Evolutionary conservation across 1,140 invertebrate genomes (phyloP).

Genomic region (Diuraphis noxia): DNA sequence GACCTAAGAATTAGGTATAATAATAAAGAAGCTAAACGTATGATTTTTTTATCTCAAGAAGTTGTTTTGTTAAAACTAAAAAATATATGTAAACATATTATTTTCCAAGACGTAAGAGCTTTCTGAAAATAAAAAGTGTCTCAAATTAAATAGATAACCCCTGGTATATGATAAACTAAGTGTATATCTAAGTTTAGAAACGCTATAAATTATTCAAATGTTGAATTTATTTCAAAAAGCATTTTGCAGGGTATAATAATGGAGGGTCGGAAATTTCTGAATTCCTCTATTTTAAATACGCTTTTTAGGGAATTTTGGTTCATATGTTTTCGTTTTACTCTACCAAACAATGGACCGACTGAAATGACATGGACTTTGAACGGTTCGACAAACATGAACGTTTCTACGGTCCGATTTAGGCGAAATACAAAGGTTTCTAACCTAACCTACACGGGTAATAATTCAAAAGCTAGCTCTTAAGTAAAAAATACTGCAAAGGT

Average conservation of each 20-base stretch:
- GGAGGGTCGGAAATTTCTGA: neutral
- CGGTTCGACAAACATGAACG: neutral
- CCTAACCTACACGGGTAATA: neutral
- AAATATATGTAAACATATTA: too few species aligned
- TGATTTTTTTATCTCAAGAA: too few species aligned
- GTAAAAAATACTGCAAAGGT: neutral
- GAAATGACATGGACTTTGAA: neutral
- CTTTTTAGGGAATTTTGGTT: neutral
- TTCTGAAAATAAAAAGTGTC: neutral
- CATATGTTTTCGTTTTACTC: neutral
- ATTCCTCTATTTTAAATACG: neutral
- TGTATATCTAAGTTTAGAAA: neutral
- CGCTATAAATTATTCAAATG: neutral
- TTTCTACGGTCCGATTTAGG: neutral
- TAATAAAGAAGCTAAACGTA: too few species aligned
- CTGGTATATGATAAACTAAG: neutral
- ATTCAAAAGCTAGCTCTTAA: neutral
- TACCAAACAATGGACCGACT: neutral
- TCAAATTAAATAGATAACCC: too few species aligned
- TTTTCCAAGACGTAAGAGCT: too few species aligned
- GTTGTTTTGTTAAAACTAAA: too few species aligned
- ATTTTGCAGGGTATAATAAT: neutral
- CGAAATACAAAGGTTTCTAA: neutral
- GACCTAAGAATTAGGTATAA: too few species aligned
- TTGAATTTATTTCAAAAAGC: neutral